Base-by-base conservation (phyloP, 2,888 invertebrate genomes). In the Proisotoma minuta region DNA sequence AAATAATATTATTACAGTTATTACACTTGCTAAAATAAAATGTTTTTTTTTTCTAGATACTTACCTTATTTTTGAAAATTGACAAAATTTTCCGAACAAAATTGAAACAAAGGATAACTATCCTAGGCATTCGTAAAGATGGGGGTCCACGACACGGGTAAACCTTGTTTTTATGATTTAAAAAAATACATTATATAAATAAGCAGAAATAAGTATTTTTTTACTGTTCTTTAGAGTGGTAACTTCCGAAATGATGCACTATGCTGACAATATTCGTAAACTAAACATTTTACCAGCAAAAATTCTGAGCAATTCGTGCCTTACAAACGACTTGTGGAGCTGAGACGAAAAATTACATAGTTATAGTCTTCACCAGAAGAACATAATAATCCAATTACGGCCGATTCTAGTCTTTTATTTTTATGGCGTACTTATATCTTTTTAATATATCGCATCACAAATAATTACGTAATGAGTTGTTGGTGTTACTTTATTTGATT, bases 101-200 rank as follows among this genome's bases (percentile, higher is more conserved):
- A 76, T 80, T 96, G 73, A 83, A 90, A 78, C 88, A 91, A 75
- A 90, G 92, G 77, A 81, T 97, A 72, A 77, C 84, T 2, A 87
- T 87, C 78, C 86, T 94, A 83, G 91, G 92, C 76, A 91, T 97
- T 72, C 85, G 87, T 60, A 95, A 93, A 74, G 92, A 96, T 80
- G 95, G 95, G n/a, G 94, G 95, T 52, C 96, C 96, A 1, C 92
- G 95, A 77, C 95, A 96, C 77, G 95, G 94, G 83, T 83, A 77
- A 75, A 76, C 23, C 22, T 18, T 10, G 20, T 29, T 60, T 2
- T 15, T 27, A 1, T 26, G 15, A 22, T 5, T 29, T 2, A 54
- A 29, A 39, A 68, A 48, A 48, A 20, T 49, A 48, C 26, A 50
- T 47, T n/a, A 51, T 8, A 27, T n/a, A 15, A 23, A 49, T 12